Evolutionary conservation across 2,888 invertebrate species (phyloP).

Genomic region (Drosophila silvestris): DNA sequence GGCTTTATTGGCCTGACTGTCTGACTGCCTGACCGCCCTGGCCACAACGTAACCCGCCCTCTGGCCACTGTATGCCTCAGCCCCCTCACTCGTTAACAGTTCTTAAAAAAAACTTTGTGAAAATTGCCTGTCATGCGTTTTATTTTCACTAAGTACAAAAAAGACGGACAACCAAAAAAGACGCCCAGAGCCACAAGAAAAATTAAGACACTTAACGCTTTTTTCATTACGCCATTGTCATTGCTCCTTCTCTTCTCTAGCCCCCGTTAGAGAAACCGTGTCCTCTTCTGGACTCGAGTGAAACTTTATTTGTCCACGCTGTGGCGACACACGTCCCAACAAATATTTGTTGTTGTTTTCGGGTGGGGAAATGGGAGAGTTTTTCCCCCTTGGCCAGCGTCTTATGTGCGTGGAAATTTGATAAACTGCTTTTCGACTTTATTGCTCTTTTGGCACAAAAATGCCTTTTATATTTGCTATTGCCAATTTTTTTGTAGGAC

Average conservation of each 20-base stretch:
- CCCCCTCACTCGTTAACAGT: slow-evolving; percentile 44
- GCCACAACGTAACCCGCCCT: slow-evolving; percentile 11
- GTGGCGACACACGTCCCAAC: slow-evolving; percentile 52
- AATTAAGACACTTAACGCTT: slow-evolving; percentile 80
- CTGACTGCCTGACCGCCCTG: neutral
- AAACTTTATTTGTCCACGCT: slow-evolving; percentile 53
- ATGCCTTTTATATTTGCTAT: slow-evolving; percentile 59
- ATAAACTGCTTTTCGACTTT: slow-evolving; percentile 82
- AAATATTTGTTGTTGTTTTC: slow-evolving; percentile 39
- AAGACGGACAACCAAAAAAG: slow-evolving; percentile 6
- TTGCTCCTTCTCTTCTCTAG: neutral
- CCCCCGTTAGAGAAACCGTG: slow-evolving; percentile 2
- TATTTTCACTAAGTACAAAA: slow-evolving; percentile 57
- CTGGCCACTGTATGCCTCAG: neutral
- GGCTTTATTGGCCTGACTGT: slow-evolving; percentile 53
- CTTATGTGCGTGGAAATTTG: slow-evolving; percentile 70
- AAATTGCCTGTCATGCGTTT: slow-evolving; percentile 78
- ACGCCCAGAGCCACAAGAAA: slow-evolving; percentile 49
- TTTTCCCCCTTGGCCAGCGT: slow-evolving; percentile 4
- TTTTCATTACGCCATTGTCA: slow-evolving; percentile 70
- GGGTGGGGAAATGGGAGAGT: slow-evolving; percentile 1
- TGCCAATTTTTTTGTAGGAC: slow-evolving; percentile 59
- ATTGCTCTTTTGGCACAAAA: slow-evolving; percentile 76
- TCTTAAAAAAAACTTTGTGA: slow-evolving; percentile 68
- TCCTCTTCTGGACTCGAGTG: slow-evolving; percentile 9